Conservation (phyloP, 2,113 vertebrate genomes). For the Tamias sibiricus region DNA sequence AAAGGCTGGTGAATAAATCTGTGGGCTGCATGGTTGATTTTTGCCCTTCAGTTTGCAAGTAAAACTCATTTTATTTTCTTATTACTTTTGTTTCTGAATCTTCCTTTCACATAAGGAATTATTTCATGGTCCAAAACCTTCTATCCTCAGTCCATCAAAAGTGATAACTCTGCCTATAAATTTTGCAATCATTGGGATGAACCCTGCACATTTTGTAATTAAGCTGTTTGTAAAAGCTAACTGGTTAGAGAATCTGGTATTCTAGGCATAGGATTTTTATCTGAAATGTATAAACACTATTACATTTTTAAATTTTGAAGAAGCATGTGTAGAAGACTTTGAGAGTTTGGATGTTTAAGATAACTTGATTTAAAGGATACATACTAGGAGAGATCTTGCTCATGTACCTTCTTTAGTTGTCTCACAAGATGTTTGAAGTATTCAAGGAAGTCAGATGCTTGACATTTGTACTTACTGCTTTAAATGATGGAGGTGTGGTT, state of each 20-base stretch:
- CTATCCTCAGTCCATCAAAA: not conserved
- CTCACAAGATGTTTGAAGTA: not conserved
- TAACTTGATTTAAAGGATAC: not conserved
- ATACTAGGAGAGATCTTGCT: not conserved
- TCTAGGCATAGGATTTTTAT: not conserved
- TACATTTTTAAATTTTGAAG: not conserved
- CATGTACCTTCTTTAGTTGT: not conserved
- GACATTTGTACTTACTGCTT: not conserved
- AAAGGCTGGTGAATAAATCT: too few species aligned
- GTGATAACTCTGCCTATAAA: not conserved
- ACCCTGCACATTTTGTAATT: not conserved
- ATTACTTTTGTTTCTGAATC: not conserved
- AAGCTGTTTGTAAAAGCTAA: not conserved
- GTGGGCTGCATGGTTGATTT: too few species aligned
- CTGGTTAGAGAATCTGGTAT: not conserved
- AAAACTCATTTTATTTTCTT: not conserved
- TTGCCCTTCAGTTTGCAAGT: too few species aligned
- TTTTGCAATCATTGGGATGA: not conserved
- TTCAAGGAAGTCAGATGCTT: not conserved
- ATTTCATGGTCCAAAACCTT: not conserved
- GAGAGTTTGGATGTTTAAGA: not conserved
- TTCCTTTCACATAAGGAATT: constrained; percentile 13
- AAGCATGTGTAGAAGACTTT: not conserved
- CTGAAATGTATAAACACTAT: not conserved
- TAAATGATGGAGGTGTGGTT: not conserved